Conservation (phyloP, 2,888 invertebrate species). For the Rugalucina vietnamica region DNA sequence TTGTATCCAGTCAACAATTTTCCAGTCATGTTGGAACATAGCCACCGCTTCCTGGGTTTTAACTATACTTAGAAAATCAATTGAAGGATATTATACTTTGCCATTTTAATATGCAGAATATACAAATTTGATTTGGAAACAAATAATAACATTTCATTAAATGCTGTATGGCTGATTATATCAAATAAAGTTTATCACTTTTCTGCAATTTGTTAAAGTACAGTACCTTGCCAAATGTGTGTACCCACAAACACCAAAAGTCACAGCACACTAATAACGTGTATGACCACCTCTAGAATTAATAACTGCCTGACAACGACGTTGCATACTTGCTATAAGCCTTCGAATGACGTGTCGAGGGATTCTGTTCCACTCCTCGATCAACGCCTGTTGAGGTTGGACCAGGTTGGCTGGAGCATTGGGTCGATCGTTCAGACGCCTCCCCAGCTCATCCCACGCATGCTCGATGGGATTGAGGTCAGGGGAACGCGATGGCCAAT, state of each 20-base stretch:
- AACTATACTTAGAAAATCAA: too few relatives aligned
- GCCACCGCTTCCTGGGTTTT: too few relatives aligned
- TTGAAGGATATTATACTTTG: too few relatives aligned
- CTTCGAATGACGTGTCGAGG: neutral
- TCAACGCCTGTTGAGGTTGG: neutral
- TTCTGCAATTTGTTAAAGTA: too few relatives aligned
- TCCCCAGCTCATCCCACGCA: neutral
- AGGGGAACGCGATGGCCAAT: slow-evolving; percentile 2
- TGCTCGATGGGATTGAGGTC: neutral
- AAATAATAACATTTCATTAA: too few relatives aligned
- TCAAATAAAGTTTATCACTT: too few relatives aligned
- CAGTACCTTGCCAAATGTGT: neutral
- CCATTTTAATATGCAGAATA: too few relatives aligned
- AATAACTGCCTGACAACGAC: neutral
- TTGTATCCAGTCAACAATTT: too few relatives aligned
- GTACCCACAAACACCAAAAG: neutral
- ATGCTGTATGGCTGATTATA: too few relatives aligned
- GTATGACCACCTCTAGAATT: neutral
- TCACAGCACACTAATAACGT: neutral
- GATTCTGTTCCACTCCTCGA: neutral
- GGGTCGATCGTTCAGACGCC: neutral
- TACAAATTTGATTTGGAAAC: too few relatives aligned
- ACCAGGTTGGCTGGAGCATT: neutral
- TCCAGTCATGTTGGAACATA: too few relatives aligned
- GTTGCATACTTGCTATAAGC: neutral